phyloP scores from a whole-genome alignment of 2,113 vertebrate genomes.

The Pygathrix nemaeus region DNA sequence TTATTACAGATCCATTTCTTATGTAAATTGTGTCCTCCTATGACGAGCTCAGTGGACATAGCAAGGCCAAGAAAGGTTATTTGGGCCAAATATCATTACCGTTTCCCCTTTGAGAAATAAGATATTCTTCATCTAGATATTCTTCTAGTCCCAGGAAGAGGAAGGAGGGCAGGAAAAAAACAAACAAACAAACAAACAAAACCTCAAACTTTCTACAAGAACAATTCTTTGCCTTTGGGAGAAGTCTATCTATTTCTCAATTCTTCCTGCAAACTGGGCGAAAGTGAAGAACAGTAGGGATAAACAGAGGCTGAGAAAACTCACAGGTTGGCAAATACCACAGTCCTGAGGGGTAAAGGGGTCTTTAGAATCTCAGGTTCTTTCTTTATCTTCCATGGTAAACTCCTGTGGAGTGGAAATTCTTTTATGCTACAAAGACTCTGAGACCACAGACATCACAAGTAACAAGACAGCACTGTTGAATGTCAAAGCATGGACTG shows the following conservation, averaged over 20 bases:
- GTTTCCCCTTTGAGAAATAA: constrained; percentile 69
- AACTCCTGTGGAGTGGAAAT: neutral
- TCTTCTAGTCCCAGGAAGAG: constrained; percentile 38
- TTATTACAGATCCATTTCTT: constrained; percentile 87
- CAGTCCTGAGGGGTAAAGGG: neutral
- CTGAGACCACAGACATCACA: neutral
- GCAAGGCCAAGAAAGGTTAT: constrained; percentile 75
- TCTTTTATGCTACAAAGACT: neutral
- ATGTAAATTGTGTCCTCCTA: constrained; percentile 86
- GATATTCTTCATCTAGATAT: constrained; percentile 53
- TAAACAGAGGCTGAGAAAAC: neutral
- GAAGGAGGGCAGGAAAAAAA: neutral
- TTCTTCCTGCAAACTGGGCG: neutral
- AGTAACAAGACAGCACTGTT: neutral
- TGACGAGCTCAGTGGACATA: constrained; percentile 79
- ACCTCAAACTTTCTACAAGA: neutral
- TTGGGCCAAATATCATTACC: constrained; percentile 70
- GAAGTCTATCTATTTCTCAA: neutral
- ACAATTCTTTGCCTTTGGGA: neutral
- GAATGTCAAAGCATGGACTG: neutral
- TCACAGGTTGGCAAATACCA: neutral
- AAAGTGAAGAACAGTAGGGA: neutral
- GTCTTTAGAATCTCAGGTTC: neutral
- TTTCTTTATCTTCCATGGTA: neutral
- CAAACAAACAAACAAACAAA: too few species aligned